Conservation (phyloP, 2,888 invertebrate genomes). For the Megalurothrips usitatus region DNA sequence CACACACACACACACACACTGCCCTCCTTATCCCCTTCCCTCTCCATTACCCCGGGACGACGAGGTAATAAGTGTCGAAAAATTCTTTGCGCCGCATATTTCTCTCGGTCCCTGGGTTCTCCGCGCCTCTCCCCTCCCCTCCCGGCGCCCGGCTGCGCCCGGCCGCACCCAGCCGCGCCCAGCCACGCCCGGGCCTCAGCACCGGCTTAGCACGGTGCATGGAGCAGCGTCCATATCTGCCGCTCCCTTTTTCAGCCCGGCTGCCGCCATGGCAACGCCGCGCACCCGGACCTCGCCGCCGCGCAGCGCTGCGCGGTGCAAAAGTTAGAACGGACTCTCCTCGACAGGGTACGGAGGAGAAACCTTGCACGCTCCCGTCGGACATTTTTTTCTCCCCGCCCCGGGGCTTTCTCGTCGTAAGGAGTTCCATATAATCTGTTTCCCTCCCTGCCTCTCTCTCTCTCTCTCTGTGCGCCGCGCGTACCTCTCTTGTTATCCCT, state of each 20-base stretch:
- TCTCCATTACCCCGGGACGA: no score
- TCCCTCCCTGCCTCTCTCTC: neutral
- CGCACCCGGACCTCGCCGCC: neutral
- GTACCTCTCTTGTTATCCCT: neutral
- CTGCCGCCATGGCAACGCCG: neutral
- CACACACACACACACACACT: no score
- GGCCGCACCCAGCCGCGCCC: neutral
- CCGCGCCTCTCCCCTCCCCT: neutral
- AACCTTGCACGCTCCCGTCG: no score
- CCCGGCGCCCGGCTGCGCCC: no score
- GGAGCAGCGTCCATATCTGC: neutral
- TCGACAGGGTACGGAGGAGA: neutral
- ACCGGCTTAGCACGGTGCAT: neutral
- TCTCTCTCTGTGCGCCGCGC: no score
- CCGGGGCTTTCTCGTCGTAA: no score
- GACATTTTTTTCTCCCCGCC: no score
- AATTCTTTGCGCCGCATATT: no score
- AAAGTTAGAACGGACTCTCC: no score
- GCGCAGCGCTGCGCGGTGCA: neutral
- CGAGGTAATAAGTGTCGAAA: no score
- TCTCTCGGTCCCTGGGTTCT: neutral
- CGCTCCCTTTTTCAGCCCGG: neutral
- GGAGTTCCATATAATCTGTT: no score
- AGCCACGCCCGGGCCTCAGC: neutral
- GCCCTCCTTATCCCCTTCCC: no score